phyloP scores from a whole-genome alignment of 1,140 invertebrate genomes.

The Anoplolepis gracilipes region DNA sequence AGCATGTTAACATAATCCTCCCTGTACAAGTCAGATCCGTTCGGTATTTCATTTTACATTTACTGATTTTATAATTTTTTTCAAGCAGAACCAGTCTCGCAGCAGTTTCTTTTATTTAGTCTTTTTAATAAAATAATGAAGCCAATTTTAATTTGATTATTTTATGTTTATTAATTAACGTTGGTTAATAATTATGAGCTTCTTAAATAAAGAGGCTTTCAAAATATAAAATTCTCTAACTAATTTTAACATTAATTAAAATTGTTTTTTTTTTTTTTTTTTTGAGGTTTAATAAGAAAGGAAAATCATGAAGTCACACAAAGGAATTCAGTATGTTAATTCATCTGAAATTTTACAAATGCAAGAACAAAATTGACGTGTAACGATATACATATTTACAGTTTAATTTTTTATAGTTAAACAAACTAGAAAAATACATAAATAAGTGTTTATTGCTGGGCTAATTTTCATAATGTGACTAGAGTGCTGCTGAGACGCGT shows the following conservation, averaged over 20 bases:
- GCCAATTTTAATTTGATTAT: not conserved
- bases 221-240: not conserved
- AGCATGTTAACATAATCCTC: not conserved
- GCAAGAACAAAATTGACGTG: not conserved
- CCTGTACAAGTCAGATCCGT: not conserved
- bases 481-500: conserved; percentile 28
- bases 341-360: not conserved
- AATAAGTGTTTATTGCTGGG: conserved; percentile 17
- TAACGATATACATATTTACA: not conserved
- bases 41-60: not conserved
- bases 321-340: not conserved
- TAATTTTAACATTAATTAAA: not conserved
- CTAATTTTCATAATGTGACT: conserved; percentile 48
- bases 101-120: not conserved
- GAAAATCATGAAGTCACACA: not conserved
- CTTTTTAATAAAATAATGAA: not conserved
- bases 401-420: not conserved
- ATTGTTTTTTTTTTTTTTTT: not conserved
- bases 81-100: not conserved
- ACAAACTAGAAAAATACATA: conserved; percentile 28
- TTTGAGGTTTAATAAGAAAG: not conserved
- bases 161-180: not conserved
- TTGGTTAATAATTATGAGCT: not conserved
- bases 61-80: not conserved
- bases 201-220: not conserved